Conservation (phyloP, 2,113 vertebrate species). For the Gambusia affinis region DNA sequence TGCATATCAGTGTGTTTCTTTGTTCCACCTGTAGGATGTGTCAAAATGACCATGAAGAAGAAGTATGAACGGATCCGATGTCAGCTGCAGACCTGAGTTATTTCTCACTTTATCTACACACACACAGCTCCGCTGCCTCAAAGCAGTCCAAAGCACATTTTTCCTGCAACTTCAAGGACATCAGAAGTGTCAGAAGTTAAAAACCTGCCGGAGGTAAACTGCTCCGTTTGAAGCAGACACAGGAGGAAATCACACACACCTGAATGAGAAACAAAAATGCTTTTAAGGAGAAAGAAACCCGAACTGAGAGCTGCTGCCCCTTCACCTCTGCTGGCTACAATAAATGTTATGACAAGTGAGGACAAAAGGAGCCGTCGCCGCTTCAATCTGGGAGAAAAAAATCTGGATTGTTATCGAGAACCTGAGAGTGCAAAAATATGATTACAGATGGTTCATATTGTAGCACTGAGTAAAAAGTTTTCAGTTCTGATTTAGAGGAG, state of each 20-base stretch:
- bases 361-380: constrained; percentile 41
- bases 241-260: constrained; percentile 25
- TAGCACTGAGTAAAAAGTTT: background rate
- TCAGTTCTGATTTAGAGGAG: no score
- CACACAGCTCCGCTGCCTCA: constrained; percentile 4
- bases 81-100: constrained; percentile 32
- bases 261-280: constrained; percentile 14
- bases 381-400: constrained; percentile 16
- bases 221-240: constrained; percentile 37
- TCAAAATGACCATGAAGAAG: constrained; percentile 9
- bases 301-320: constrained; percentile 22
- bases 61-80: constrained; percentile 40
- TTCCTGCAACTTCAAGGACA: constrained; percentile 42
- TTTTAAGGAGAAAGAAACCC: constrained; percentile 40
- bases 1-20: constrained; percentile 13
- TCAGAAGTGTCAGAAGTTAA: constrained; percentile 42
- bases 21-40: constrained; percentile 36
- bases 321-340: constrained; percentile 26
- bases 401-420: constrained; percentile 1
- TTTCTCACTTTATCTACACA: constrained; percentile 32
- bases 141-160: constrained; percentile 39
- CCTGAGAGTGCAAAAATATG: background rate
- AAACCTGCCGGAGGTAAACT: constrained; percentile 45
- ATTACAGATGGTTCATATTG: background rate
- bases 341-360: constrained; percentile 59